Evolutionary conservation across 2,797 vertebrate species (phyloP), one percentile per base, ranked within the genome.

Genomic region (Micropoecilia bifurca): DNA sequence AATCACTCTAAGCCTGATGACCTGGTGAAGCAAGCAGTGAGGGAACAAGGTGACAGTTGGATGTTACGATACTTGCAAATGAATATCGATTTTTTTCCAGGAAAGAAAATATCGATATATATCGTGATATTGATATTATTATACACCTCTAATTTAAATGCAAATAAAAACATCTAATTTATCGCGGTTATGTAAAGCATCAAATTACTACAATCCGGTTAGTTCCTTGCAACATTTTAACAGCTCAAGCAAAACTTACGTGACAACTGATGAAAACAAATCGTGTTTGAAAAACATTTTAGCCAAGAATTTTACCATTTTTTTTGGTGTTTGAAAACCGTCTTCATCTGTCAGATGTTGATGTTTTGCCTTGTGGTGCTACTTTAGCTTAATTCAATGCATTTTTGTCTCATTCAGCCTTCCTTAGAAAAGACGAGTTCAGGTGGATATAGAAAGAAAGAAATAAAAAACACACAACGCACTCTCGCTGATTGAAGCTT

Each of bases 401-500:
- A 22, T 45, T 53, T 55, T 41, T 20, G 14, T 71, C 36, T 30
- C 63, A 13, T 46, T 20, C 0, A 45, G 28, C 13, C 30, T 45
- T 47, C 13, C 14, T 28, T 50, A 13, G 36, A 50, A 61, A 20
- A 14, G 30, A 53, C 46, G 4, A 2, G 3, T 14, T 43, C 33
- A 72, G 20, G 33, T 57, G 41, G n/a, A 30, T 25, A 3, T 28
- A 68, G 75, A 75, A 41, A 7, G 1, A 66, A 66, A 66, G 22
- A 18, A 36, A 36, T 7, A 20, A 36, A 18, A 47, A 50, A 69
- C 47, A 39, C 45, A 53, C 50, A n/a, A 28, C 20, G 13, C 63
- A 36, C 47, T 77, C 71, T 45, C 6, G n/a, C 30, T 47, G 57
- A 78, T 69, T 78, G 68, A 45, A 22, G 76, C 36, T 18, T 16